Percentiles rank a stretch among this genome's conserved stretches.
Evolutionary conservation across 2,797 vertebrate species (phyloP).

Genomic region (Sarcophilus harrisii): DNA sequence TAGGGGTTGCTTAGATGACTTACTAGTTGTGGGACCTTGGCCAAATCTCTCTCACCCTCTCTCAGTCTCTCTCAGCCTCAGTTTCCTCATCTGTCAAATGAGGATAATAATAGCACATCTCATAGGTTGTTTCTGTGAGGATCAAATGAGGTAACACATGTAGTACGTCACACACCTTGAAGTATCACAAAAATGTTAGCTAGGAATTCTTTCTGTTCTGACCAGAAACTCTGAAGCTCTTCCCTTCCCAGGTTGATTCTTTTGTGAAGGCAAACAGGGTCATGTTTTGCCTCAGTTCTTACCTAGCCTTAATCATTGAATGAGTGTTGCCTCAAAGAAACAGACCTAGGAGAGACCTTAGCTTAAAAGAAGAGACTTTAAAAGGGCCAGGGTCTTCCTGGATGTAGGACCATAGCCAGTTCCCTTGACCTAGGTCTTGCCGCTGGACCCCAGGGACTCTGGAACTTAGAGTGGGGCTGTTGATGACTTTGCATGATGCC

Average conservation of each 20-base stretch:
- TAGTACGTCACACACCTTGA: not conserved
- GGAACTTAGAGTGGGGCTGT: not conserved
- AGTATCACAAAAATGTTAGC: not conserved
- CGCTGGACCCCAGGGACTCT: not conserved
- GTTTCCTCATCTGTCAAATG: too few species aligned
- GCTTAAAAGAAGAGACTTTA: not conserved
- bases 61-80: too few species aligned
- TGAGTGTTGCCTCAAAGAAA: not conserved
- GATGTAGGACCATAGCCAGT: too few species aligned
- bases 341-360: not conserved
- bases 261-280: not conserved
- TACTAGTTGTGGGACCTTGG: not conserved
- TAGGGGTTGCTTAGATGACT: not conserved
- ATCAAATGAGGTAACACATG: too few species aligned
- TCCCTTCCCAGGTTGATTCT: not conserved
- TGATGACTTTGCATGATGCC: not conserved
- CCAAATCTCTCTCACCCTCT: too few species aligned
- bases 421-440: not conserved
- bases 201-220: not conserved
- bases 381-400: not conserved
- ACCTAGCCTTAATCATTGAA: not conserved
- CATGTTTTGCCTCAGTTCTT: not conserved
- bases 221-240: not conserved
- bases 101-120: not conserved
- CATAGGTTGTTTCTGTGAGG: not conserved